phyloP scores from a whole-genome alignment of 2,113 vertebrate genomes.

The Kryptolebias marmoratus region DNA sequence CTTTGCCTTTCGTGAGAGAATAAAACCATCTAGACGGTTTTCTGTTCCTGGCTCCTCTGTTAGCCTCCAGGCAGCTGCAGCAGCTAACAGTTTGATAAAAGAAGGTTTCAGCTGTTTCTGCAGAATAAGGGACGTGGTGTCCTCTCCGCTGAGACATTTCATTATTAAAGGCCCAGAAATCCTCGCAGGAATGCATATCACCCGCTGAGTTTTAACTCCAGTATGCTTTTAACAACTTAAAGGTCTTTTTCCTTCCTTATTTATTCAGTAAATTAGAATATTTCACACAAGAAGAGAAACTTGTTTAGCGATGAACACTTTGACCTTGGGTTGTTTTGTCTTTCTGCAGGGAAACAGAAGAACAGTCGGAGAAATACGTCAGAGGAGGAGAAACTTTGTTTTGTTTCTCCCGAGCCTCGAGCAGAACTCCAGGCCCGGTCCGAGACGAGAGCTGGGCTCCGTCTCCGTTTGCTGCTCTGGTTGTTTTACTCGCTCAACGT shows the following conservation, averaged over 20 bases:
- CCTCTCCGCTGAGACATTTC: neutral
- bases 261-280: too few species aligned
- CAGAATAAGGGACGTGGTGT: constrained; percentile 27
- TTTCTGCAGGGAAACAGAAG: constrained; percentile 3
- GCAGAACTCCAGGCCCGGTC: neutral
- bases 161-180: too few species aligned
- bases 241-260: too few species aligned
- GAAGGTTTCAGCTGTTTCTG: constrained; percentile 25
- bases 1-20: too few species aligned
- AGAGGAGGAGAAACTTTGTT: neutral
- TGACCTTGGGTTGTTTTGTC: constrained; percentile 41
- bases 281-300: too few species aligned
- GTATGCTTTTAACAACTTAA: too few species aligned
- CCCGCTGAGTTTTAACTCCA: too few species aligned
- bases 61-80: too few species aligned
- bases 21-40: too few species aligned
- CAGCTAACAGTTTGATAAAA: too few species aligned
- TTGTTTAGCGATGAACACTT: neutral
- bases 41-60: too few species aligned
- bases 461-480: constrained; percentile 13
- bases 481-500: constrained; percentile 7
- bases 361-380: neutral
- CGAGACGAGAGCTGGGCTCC: constrained; percentile 4
- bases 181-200: too few species aligned
- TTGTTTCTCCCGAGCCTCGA: neutral